Conservation (phyloP, 2,113 vertebrate genomes). For the Laticauda laticaudata region DNA sequence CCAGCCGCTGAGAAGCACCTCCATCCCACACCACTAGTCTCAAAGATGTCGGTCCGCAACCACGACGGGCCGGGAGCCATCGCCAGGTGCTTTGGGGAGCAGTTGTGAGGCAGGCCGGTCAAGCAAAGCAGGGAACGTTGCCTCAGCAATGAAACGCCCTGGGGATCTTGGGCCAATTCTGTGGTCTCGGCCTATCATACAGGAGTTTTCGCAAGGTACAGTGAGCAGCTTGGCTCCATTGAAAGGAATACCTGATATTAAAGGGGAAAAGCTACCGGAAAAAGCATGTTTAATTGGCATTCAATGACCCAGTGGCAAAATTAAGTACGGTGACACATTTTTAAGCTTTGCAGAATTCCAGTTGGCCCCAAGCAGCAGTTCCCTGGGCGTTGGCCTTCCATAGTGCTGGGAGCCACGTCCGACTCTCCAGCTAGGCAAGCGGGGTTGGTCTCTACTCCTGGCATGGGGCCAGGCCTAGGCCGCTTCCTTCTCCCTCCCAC, state of each 20-base stretch:
- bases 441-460: not conserved
- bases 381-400: not conserved
- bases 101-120: not conserved
- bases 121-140: not conserved
- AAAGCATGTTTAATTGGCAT: not conserved
- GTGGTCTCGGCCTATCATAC: accelerated
- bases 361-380: not conserved
- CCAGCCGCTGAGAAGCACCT: not conserved
- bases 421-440: not conserved
- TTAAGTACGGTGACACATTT: not conserved
- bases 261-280: not conserved
- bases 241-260: not conserved
- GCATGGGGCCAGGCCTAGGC: not conserved
- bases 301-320: not conserved
- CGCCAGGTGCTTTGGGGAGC: not conserved
- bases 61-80: not conserved
- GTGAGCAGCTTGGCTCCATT: not conserved
- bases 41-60: not conserved
- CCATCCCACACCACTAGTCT: not conserved
- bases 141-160: not conserved
- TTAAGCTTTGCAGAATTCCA: not conserved
- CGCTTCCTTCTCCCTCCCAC: not conserved
- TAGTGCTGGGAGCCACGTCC: not conserved
- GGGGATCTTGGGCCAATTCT: not conserved
- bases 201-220: not conserved